Percentiles rank a stretch among this genome's conserved stretches.
These are phyloP conservation scores for Tretioscincus oriximinensis DNA, from an alignment of 2,113 vertebrate species.

Conservation along the genomic window DNA sequence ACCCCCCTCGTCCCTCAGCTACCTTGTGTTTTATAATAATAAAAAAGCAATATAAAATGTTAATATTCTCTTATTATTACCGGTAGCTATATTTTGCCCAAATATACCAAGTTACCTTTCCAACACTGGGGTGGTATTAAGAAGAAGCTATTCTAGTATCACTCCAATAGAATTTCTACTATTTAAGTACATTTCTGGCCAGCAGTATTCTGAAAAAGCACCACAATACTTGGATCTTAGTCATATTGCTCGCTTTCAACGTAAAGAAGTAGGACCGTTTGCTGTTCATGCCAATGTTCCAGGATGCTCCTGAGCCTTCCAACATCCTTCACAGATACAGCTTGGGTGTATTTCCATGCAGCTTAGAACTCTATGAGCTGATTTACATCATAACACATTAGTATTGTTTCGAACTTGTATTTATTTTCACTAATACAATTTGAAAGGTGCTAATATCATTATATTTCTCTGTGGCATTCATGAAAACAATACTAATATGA, in stretches of 20 bases:
- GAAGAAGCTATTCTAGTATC: too few species aligned
- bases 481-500: conserved; percentile 66
- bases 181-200: not conserved
- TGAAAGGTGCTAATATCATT: conserved; percentile 69
- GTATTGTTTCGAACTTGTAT: conserved; percentile 52
- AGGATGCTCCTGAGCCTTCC: conserved; percentile 20
- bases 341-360: conserved; percentile 24
- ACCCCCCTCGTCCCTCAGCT: too few species aligned
- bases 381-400: conserved; percentile 56
- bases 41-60: too few species aligned
- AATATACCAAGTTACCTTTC: too few species aligned
- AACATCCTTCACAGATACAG: conserved; percentile 16
- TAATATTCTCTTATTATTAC: too few species aligned
- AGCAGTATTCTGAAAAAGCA: not conserved
- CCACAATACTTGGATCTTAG: not conserved
- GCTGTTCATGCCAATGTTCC: conserved; percentile 8
- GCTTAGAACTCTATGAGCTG: conserved; percentile 55
- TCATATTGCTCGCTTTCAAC: not conserved
- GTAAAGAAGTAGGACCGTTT: not conserved
- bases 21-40: too few species aligned
- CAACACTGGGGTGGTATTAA: too few species aligned
- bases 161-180: too few species aligned
- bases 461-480: conserved; percentile 70
- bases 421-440: conserved; percentile 70
- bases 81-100: too few species aligned